These are phyloP conservation scores for Aspiorhynchus laticeps DNA, from an alignment of 2,113 vertebrate genomes.

Conservation along the genomic window DNA sequence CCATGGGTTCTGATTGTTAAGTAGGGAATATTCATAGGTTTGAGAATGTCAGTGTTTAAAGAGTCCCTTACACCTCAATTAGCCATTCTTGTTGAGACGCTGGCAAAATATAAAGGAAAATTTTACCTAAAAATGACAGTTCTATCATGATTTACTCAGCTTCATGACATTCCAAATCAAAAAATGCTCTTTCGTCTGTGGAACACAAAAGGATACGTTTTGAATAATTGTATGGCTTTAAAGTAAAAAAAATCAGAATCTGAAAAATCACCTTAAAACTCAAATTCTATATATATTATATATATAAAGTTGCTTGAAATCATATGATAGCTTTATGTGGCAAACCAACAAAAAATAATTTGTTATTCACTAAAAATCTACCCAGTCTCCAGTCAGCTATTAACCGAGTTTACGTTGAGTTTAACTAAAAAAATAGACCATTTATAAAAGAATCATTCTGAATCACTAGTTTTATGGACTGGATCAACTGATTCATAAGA, in stretches of 20 bases:
- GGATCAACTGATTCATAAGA: not conserved
- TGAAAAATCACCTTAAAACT: too few species aligned
- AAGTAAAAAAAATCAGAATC: too few species aligned
- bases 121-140: not conserved
- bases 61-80: not conserved
- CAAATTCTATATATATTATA: not conserved
- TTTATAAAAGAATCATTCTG: not conserved
- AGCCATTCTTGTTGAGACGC: not conserved
- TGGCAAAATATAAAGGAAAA: not conserved
- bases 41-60: not conserved
- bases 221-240: not conserved
- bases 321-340: not conserved
- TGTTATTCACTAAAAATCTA: not conserved
- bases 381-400: not conserved
- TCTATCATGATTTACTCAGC: not conserved
- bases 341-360: not conserved
- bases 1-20: not conserved
- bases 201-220: not conserved
- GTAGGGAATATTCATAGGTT: not conserved
- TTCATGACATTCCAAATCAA: not conserved
- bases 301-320: not conserved
- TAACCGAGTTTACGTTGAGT: not conserved
- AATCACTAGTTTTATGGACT: not conserved
- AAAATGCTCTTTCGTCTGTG: not conserved
- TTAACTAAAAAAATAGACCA: not conserved